A percentile compares a stretch with the other conserved stretches of the same genome.
These are phyloP conservation scores for Drosophila aff. DNA, from an alignment of 1,140 invertebrate species.

Conservation along the genomic window DNA sequence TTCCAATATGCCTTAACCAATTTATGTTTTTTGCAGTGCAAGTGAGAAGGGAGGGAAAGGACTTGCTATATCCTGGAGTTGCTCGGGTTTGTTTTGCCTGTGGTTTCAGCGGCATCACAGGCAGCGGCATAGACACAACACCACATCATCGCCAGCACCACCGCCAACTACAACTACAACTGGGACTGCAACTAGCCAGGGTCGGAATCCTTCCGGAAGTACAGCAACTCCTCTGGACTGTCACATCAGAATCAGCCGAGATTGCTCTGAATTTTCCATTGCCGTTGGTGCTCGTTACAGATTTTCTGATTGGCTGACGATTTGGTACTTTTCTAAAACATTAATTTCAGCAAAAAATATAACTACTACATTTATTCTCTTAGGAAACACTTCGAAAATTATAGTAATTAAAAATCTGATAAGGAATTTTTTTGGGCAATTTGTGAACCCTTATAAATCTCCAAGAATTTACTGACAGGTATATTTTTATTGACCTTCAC, in stretches of 20 bases:
- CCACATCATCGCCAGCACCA: conserved; percentile 17
- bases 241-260: background rate
- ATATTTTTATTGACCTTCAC: background rate
- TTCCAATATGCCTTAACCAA: background rate
- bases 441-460: background rate
- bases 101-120: conserved; percentile 47
- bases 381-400: background rate
- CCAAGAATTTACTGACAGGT: background rate
- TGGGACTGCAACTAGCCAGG: conserved; percentile 17
- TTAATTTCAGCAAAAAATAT: background rate
- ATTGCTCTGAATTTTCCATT: background rate
- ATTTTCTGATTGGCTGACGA: background rate
- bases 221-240: background rate
- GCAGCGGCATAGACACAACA: conserved; percentile 37
- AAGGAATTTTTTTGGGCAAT: background rate
- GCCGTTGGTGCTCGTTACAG: background rate
- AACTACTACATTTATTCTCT: background rate
- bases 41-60: background rate
- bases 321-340: background rate
- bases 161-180: conserved; percentile 39
- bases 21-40: conserved; percentile 10
- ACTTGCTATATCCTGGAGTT: conserved; percentile 8
- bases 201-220: conserved; percentile 11
- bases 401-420: background rate
- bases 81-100: conserved; percentile 69